Conservation (phyloP, 1,140 invertebrate species). For the Cryptotermes secundus region DNA sequence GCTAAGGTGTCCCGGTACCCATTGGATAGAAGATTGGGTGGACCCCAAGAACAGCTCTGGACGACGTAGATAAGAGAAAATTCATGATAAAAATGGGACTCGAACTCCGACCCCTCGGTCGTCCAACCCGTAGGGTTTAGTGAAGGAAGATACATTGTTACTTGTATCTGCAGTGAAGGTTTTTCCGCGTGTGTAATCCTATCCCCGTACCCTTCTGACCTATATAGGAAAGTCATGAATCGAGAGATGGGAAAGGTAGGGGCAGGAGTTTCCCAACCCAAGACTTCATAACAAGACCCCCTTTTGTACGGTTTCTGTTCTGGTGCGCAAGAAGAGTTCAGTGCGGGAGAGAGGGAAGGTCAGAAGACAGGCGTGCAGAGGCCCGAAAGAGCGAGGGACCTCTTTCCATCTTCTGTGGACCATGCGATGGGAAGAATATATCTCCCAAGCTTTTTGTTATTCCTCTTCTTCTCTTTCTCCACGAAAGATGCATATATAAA, state of each 20-base stretch:
- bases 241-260: neutral
- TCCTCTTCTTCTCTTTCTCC: neutral
- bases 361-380: too few relatives aligned
- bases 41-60: too few relatives aligned
- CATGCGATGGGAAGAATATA: neutral
- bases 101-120: too few relatives aligned
- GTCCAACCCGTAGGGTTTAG: too few relatives aligned
- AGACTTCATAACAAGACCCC: neutral
- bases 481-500: neutral
- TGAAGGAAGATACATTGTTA: too few relatives aligned
- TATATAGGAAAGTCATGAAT: neutral
- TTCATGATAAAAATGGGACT: too few relatives aligned
- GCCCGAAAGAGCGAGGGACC: neutral
- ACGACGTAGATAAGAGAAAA: too few relatives aligned
- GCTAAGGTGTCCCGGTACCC: too few relatives aligned
- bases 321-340: neutral
- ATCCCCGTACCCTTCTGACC: neutral
- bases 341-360: neutral
- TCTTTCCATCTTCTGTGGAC: neutral
- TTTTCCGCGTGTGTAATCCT: neutral
- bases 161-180: neutral
- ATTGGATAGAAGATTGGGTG: too few relatives aligned
- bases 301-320: neutral
- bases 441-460: neutral
- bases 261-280: neutral